A percentile compares a stretch with the other conserved stretches of the same genome.
Conservation (phyloP, 2,888 invertebrate genomes). For the Spicauda simplicius region DNA sequence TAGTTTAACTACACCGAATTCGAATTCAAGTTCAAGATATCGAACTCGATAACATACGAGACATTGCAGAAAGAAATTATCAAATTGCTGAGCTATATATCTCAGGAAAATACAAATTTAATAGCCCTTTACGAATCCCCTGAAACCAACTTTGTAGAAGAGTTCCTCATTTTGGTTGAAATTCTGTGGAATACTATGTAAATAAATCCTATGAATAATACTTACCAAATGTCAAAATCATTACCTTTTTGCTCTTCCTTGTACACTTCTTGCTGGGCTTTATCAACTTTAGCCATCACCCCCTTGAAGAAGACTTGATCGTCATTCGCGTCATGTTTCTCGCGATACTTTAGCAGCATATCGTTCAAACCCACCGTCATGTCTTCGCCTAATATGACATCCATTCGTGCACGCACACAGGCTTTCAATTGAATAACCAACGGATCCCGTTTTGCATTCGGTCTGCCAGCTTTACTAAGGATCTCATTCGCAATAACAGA, state of each 20-base stretch:
- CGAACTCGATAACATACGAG: too few species aligned
- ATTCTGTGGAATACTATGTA: background rate
- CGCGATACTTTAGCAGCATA: constrained; percentile 41
- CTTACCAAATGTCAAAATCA: constrained; percentile 13
- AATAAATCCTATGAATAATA: background rate
- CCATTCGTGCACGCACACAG: constrained; percentile 45
- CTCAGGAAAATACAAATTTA: too few species aligned
- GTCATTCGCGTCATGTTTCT: constrained; percentile 32
- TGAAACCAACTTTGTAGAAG: too few species aligned
- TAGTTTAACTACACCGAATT: too few species aligned
- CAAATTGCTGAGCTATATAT: too few species aligned
- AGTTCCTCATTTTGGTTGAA: background rate
- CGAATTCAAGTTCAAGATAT: too few species aligned
- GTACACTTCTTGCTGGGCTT: constrained; percentile 20
- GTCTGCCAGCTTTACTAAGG: background rate
- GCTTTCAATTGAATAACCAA: constrained; percentile 39
- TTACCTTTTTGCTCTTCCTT: constrained; percentile 38
- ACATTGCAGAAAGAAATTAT: too few species aligned
- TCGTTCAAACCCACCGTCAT: constrained; percentile 26
- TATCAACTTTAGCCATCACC: constrained; percentile 38
- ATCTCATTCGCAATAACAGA: constrained; percentile 35
- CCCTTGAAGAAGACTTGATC: constrained; percentile 38
- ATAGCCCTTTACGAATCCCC: too few species aligned
- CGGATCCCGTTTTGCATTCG: background rate
- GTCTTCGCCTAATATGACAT: constrained; percentile 43